phyloP scores from a whole-genome alignment of 2,888 invertebrate species.

The Scaptomyza cyrtandrae region DNA sequence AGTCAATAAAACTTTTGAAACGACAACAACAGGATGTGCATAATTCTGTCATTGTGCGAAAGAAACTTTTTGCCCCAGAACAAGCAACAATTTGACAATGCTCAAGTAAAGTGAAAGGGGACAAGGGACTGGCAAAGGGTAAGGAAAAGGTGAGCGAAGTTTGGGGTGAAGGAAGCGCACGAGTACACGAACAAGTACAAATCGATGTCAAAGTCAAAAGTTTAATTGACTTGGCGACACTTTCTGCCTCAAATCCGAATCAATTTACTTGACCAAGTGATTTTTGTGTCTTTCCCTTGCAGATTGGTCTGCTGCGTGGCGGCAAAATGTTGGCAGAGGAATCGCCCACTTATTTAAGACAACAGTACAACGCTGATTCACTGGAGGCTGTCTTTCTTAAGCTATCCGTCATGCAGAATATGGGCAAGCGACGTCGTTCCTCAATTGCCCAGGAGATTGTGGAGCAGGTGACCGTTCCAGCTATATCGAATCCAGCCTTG shows the following conservation, averaged over 20 bases:
- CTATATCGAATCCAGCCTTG: slow-evolving; percentile 88
- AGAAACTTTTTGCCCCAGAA: slow-evolving; percentile 45
- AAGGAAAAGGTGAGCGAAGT: neutral
- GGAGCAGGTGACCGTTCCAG: slow-evolving; percentile 88
- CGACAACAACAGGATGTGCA: slow-evolving; percentile 71
- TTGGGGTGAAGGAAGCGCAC: neutral
- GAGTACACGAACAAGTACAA: slow-evolving; percentile 20
- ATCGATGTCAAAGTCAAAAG: slow-evolving; percentile 63
- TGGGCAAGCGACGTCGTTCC: slow-evolving; percentile 91
- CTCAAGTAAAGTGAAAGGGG: neutral
- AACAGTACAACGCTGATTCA: slow-evolving; percentile 89
- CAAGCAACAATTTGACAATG: slow-evolving; percentile 14
- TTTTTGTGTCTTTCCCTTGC: slow-evolving; percentile 26
- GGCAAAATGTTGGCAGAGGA: slow-evolving; percentile 94
- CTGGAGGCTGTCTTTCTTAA: slow-evolving; percentile 93
- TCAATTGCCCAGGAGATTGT: slow-evolving; percentile 92
- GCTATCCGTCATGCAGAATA: slow-evolving; percentile 91
- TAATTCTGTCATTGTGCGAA: slow-evolving; percentile 53
- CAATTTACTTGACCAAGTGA: slow-evolving; percentile 49
- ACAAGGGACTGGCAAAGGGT: neutral
- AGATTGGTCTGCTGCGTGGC: slow-evolving; percentile 94
- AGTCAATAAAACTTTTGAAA: slow-evolving; percentile 77
- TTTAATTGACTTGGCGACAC: slow-evolving; percentile 75
- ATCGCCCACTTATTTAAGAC: slow-evolving; percentile 89
- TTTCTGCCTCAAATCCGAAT: slow-evolving; percentile 51